phyloP scores from a whole-genome alignment of 1,140 invertebrate genomes.

The Ctenoplectra terminalis region DNA sequence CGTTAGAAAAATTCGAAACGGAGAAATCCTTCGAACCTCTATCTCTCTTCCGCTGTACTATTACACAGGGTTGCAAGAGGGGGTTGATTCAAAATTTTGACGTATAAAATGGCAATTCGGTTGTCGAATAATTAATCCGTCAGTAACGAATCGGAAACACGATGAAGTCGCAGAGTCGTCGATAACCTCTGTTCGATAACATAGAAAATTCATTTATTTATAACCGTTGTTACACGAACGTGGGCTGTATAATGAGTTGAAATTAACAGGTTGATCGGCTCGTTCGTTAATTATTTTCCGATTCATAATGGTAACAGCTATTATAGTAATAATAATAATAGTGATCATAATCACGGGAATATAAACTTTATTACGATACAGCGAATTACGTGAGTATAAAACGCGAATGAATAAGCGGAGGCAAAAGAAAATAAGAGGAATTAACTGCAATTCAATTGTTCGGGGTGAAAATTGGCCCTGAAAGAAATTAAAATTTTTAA shows the following conservation, averaged over 20 bases:
- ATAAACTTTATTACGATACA: background rate
- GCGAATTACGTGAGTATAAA: background rate
- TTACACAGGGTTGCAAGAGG: background rate
- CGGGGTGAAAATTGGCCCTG: too few relatives aligned
- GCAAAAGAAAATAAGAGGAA: background rate
- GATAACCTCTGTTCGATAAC: background rate
- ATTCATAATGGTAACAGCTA: background rate
- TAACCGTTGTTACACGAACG: background rate
- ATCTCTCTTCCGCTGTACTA: background rate
- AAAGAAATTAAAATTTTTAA: too few relatives aligned
- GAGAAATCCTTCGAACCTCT: background rate
- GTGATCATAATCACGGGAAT: background rate
- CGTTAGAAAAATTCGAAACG: background rate
- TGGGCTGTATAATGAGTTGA: background rate
- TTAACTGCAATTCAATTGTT: too few relatives aligned
- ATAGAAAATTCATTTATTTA: background rate
- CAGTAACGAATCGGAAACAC: background rate
- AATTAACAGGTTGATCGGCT: background rate
- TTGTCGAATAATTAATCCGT: constrained; percentile 12
- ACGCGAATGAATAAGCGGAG: background rate
- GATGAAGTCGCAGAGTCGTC: background rate
- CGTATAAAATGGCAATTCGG: background rate
- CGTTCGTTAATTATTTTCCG: constrained; percentile 8
- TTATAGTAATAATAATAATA: background rate
- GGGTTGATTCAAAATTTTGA: background rate